These are phyloP conservation scores for Oasisia sp. DNA, from an alignment of 2,888 invertebrate species.

Conservation along the genomic window DNA sequence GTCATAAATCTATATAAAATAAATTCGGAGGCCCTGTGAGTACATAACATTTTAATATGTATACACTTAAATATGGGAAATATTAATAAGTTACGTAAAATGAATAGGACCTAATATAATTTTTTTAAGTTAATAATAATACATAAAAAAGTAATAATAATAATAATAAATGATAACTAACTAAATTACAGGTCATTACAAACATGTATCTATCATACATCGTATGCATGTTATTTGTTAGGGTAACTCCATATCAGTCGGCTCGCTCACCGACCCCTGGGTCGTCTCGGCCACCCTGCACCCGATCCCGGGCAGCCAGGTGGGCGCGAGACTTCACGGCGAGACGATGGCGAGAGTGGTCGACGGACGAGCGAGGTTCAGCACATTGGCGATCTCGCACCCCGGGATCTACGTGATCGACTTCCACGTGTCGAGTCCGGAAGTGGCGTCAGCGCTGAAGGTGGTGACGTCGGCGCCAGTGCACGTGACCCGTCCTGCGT, in stretches of 20 bases:
- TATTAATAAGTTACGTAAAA: too few species aligned
- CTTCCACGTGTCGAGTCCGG: slow-evolving; percentile 21
- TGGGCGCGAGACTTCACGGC: not conserved
- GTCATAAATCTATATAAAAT: too few species aligned
- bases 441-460: not conserved
- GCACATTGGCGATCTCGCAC: not conserved
- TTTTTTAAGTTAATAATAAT: too few species aligned
- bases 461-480: not conserved
- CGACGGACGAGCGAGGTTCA: not conserved
- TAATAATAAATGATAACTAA: too few species aligned
- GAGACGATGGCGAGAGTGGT: not conserved
- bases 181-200: too few species aligned
- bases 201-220: not conserved
- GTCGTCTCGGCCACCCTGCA: not conserved
- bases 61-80: too few species aligned
- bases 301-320: not conserved
- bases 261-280: not conserved
- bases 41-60: too few species aligned
- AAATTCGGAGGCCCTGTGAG: too few species aligned
- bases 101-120: too few species aligned
- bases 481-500: not conserved
- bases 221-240: not conserved
- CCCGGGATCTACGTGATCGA: not conserved
- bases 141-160: too few species aligned
- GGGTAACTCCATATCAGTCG: not conserved